A percentile compares a stretch with the other conserved stretches of the same genome.
These are phyloP conservation scores for Hetaerina titia DNA, from an alignment of 2,888 invertebrate genomes.

Conservation along the genomic window DNA sequence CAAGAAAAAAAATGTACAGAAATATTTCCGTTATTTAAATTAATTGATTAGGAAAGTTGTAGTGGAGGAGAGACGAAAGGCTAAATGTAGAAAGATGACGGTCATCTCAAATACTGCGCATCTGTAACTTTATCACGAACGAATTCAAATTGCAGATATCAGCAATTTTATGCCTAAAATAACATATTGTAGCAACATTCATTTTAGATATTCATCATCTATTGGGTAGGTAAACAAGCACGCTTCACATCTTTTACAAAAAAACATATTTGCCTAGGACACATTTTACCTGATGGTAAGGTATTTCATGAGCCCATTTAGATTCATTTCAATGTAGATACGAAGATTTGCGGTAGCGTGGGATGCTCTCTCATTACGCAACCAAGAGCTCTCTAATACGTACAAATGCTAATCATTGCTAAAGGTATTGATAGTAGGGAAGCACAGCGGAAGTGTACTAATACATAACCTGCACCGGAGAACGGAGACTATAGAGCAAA, in stretches of 20 bases:
- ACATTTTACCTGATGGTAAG: background rate
- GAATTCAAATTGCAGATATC: background rate
- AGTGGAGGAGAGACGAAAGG: background rate
- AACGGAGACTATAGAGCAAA: background rate
- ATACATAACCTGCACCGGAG: background rate
- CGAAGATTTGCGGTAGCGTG: background rate
- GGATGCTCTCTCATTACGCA: background rate
- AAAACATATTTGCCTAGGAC: background rate
- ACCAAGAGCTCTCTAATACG: background rate
- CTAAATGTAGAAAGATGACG: conserved; percentile 14
- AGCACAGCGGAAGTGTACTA: background rate
- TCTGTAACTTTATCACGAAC: background rate
- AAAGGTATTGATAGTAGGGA: background rate
- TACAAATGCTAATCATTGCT: background rate
- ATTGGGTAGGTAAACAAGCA: background rate
- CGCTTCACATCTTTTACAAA: background rate
- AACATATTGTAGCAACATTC: background rate
- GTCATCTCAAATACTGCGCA: background rate
- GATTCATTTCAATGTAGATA: background rate
- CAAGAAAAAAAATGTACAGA: background rate
- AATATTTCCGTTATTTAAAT: background rate
- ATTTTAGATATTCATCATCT: background rate
- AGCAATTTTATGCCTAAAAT: background rate
- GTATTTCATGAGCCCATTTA: background rate
- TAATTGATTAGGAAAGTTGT: background rate